A percentile compares a stretch with the other conserved stretches of the same genome.
Evolutionary conservation across 2,888 invertebrate species (phyloP).

Genomic region (Napeogenes inachia): DNA sequence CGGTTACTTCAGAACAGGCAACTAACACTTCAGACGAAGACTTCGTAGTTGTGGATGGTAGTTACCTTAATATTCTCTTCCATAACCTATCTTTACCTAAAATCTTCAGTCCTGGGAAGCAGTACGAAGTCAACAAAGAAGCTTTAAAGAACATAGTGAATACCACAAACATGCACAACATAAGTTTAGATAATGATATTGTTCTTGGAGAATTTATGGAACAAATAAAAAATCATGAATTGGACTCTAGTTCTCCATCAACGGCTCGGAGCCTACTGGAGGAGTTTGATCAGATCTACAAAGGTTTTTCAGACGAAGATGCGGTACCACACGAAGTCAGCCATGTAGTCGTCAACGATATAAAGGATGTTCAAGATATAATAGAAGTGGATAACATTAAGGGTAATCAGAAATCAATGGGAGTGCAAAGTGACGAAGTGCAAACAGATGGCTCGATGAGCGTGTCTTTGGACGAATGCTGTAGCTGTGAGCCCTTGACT

Average conservation of each 20-base stretch:
- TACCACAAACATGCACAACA: conserved; percentile 46
- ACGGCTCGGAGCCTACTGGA: conserved; percentile 68
- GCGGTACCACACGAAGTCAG: conserved; percentile 28
- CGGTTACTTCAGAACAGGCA: conserved; percentile 34
- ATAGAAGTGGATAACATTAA: conserved; percentile 31
- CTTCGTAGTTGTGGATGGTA: conserved; percentile 62
- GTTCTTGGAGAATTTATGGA: conserved; percentile 54
- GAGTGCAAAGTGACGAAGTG: conserved; percentile 21
- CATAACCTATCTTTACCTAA: conserved; percentile 59
- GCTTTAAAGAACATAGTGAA: conserved; percentile 60
- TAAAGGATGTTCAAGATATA: conserved; percentile 3
- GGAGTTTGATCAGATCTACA: conserved; percentile 66
- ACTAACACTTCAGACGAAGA: conserved; percentile 53
- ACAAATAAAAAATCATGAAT: conserved; percentile 51
- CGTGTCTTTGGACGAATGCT: conserved; percentile 26
- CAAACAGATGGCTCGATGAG: conserved; percentile 12
- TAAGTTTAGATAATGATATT: conserved; percentile 41
- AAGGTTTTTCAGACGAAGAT: conserved; percentile 47
- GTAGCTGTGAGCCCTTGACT: conserved; percentile 28
- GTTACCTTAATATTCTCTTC: conserved; percentile 66
- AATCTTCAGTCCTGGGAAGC: conserved; percentile 63
- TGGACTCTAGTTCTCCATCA: conserved; percentile 55
- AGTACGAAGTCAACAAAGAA: conserved; percentile 69
- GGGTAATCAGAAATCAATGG: conserved; percentile 12
- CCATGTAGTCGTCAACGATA: conserved; percentile 27